A percentile compares a stretch with the other conserved stretches of the same genome.
These are phyloP conservation scores for Polylopha cassiicola DNA, from an alignment of 2,888 invertebrate species.

Conservation along the genomic window DNA sequence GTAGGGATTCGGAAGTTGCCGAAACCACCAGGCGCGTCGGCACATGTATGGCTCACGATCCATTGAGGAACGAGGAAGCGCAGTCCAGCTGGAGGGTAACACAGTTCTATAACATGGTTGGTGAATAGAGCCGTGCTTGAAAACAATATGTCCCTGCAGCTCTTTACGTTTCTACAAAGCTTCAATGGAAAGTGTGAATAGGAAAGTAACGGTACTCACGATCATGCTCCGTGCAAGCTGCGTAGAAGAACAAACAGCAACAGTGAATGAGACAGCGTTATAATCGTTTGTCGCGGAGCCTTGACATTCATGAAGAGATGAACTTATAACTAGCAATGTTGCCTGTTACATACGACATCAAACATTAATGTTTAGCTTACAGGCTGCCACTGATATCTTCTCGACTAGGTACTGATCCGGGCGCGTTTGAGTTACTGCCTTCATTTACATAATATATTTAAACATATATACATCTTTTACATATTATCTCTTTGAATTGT, in stretches of 20 bases:
- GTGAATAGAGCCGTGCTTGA: background rate
- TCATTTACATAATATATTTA: too few relatives aligned
- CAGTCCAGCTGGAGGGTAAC: background rate
- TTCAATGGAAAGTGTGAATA: slow-evolving; percentile 10
- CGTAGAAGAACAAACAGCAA: slow-evolving; percentile 80
- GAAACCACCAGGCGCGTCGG: slow-evolving; percentile 16
- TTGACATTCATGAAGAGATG: slow-evolving; percentile 42
- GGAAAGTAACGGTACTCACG: slow-evolving; percentile 81
- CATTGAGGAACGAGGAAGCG: slow-evolving; percentile 18
- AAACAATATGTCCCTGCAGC: background rate
- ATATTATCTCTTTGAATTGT: too few relatives aligned
- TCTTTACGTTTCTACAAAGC: slow-evolving; percentile 2
- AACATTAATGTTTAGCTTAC: slow-evolving; percentile 30
- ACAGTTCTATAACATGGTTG: slow-evolving; percentile 1
- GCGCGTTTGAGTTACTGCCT: background rate
- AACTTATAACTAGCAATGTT: slow-evolving; percentile 33
- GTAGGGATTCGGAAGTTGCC: slow-evolving; percentile 7
- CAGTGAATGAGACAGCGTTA: slow-evolving; percentile 77
- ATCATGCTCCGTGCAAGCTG: slow-evolving; percentile 95
- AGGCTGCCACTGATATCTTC: slow-evolving; percentile 6
- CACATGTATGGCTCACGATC: slow-evolving; percentile 42
- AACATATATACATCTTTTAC: background rate
- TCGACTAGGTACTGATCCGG: slow-evolving; percentile 5
- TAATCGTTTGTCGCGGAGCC: slow-evolving; percentile 46
- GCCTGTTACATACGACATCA: slow-evolving; percentile 28